Conservation (phyloP, 2,113 vertebrate species). For the Gobio gobio region DNA sequence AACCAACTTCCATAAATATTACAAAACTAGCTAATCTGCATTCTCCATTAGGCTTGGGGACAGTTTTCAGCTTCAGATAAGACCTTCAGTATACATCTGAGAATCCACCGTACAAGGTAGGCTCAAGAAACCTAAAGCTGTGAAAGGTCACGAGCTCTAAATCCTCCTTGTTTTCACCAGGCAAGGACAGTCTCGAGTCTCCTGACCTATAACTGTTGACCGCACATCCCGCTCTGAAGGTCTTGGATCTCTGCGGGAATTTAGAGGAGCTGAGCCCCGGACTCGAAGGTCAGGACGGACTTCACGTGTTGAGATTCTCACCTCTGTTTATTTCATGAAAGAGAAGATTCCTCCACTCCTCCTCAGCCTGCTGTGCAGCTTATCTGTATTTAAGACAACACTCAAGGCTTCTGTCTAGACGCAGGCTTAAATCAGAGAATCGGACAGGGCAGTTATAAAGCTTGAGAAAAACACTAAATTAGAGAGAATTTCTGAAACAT, state of each 20-base stretch:
- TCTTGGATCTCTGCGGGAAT: slow-evolving; percentile 42
- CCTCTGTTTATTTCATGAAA: slow-evolving; percentile 51
- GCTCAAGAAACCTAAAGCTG: slow-evolving; percentile 16
- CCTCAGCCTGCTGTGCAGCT: slow-evolving; percentile 42
- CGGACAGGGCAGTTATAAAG: slow-evolving; percentile 24
- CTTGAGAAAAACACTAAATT: slow-evolving; percentile 28
- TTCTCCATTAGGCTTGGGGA: neutral
- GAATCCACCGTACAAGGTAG: neutral
- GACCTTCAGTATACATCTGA: slow-evolving; percentile 3
- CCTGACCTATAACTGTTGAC: slow-evolving; percentile 54
- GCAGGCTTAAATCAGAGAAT: slow-evolving; percentile 45
- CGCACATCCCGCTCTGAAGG: slow-evolving; percentile 59
- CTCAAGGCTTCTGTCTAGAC: slow-evolving; percentile 55
- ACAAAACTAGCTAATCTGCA: neutral
- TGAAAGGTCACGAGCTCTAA: slow-evolving; percentile 32
- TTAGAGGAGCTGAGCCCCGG: slow-evolving; percentile 55
- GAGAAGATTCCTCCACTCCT: slow-evolving; percentile 35
- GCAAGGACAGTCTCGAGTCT: slow-evolving; percentile 30
- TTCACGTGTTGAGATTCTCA: slow-evolving; percentile 59
- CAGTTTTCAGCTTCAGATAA: neutral
- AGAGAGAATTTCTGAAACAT: slow-evolving; percentile 3
- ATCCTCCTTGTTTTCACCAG: slow-evolving; percentile 38
- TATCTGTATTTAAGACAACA: slow-evolving; percentile 55
- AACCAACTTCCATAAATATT: neutral
- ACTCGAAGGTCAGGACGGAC: slow-evolving; percentile 63